These are phyloP conservation scores for Chlorospingus flavigularis DNA, from an alignment of 2,797 vertebrate species.

Conservation along the genomic window DNA sequence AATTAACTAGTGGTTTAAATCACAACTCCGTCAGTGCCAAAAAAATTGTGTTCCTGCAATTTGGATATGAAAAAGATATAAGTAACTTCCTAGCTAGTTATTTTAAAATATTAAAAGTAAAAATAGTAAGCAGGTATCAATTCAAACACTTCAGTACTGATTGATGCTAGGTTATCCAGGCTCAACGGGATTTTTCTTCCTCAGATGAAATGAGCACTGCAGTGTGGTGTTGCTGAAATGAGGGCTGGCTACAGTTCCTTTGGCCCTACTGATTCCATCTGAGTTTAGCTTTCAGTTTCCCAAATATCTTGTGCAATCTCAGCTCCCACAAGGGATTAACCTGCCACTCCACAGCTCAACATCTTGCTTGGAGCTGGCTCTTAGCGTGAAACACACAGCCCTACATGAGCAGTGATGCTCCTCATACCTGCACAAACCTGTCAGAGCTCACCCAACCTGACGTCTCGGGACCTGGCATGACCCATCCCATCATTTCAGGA, in stretches of 20 bases:
- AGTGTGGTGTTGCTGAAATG: accelerated
- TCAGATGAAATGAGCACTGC: accelerated
- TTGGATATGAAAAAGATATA: neutral
- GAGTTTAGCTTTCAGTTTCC: neutral
- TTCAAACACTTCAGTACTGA: neutral
- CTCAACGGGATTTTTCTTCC: neutral
- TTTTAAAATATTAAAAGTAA: neutral
- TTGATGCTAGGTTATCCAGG: neutral
- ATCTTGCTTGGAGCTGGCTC: neutral
- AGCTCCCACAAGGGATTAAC: neutral
- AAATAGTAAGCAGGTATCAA: neutral
- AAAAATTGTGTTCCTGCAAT: neutral
- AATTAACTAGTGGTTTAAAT: neutral
- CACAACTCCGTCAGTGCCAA: neutral
- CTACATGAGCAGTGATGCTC: accelerated
- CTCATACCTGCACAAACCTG: neutral
- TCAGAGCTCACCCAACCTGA: accelerated
- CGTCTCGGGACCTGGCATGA: accelerated
- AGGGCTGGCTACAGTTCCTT: neutral
- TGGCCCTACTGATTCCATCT: neutral
- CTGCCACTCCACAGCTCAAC: neutral
- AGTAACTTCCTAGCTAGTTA: neutral
- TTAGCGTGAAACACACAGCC: neutral
- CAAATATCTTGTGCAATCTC: neutral
- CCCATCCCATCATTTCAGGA: neutral